A percentile compares a stretch with the other conserved stretches of the same genome.
Evolutionary conservation across 2,888 invertebrate species (phyloP).

Genomic region (Elysia crispata): DNA sequence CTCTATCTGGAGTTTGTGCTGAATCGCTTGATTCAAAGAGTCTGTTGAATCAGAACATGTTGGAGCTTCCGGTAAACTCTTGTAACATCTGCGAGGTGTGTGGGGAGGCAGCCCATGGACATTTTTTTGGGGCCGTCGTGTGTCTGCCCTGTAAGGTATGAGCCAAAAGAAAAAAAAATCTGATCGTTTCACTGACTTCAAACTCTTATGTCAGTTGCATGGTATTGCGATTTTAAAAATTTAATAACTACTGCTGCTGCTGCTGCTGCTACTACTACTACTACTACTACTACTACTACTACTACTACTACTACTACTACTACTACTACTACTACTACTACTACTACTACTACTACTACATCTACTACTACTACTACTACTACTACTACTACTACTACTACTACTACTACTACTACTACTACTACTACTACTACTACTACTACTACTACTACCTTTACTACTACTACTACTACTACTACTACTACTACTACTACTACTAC

Average conservation of each 20-base stretch:
- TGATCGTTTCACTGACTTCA: too few relatives aligned
- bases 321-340: slow-evolving; percentile 1
- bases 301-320: neutral
- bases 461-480: slow-evolving; percentile 26
- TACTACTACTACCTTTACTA: neutral
- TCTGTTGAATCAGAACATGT: neutral
- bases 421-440: slow-evolving; percentile 31
- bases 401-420: slow-evolving; percentile 34
- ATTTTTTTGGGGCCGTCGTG: slow-evolving; percentile 71
- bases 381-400: slow-evolving; percentile 34
- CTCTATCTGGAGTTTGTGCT: too few relatives aligned
- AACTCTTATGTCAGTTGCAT: too few relatives aligned
- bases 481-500: slow-evolving; percentile 22
- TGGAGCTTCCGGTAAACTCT: neutral
- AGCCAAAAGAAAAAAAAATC: too few relatives aligned
- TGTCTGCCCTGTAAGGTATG: slow-evolving; percentile 72
- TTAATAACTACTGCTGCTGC: neutral
- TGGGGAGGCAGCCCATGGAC: slow-evolving; percentile 67
- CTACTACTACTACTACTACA: neutral
- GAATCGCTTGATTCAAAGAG: neutral
- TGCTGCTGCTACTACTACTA: neutral
- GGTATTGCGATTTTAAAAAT: neutral
- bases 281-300: slow-evolving; percentile 1
- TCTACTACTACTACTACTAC: slow-evolving; percentile 14
- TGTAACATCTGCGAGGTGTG: slow-evolving; percentile 63